Conservation (phyloP, 2,888 invertebrate genomes). For the Sphaerophoria rueppellii region DNA sequence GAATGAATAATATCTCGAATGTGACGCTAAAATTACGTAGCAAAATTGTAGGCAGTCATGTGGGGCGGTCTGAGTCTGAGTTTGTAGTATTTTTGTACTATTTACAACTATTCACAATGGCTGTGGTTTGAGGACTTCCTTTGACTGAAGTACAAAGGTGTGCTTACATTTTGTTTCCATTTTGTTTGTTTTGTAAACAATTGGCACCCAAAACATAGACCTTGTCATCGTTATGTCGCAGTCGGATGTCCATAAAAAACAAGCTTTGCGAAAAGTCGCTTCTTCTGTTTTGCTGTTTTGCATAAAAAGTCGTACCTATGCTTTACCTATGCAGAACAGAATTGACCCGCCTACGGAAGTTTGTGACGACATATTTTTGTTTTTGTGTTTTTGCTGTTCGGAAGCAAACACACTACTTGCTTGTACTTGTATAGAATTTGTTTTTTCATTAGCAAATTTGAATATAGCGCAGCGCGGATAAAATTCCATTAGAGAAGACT, state of each 20-base stretch:
- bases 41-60: background rate
- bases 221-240: constrained; percentile 53
- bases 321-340: constrained; percentile 19
- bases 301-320: constrained; percentile 36
- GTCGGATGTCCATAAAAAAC: constrained; percentile 49
- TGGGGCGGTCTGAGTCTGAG: background rate
- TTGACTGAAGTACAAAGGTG: constrained; percentile 38
- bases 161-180: constrained; percentile 36
- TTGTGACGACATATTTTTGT: constrained; percentile 75
- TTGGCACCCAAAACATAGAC: constrained; percentile 48
- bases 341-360: constrained; percentile 77
- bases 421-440: background rate
- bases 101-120: constrained; percentile 28
- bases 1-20: background rate
- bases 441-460: background rate
- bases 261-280: constrained; percentile 21
- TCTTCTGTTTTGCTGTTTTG: constrained; percentile 35
- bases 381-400: background rate
- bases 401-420: background rate
- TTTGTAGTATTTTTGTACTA: background rate
- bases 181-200: constrained; percentile 11
- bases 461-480: background rate
- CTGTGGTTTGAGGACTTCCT: constrained; percentile 56
- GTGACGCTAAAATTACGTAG: constrained; percentile 22
- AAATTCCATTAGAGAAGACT: constrained; percentile 52